phyloP scores from a whole-genome alignment of 2,888 invertebrate genomes.

The Hirtodrosophila confusa region DNA sequence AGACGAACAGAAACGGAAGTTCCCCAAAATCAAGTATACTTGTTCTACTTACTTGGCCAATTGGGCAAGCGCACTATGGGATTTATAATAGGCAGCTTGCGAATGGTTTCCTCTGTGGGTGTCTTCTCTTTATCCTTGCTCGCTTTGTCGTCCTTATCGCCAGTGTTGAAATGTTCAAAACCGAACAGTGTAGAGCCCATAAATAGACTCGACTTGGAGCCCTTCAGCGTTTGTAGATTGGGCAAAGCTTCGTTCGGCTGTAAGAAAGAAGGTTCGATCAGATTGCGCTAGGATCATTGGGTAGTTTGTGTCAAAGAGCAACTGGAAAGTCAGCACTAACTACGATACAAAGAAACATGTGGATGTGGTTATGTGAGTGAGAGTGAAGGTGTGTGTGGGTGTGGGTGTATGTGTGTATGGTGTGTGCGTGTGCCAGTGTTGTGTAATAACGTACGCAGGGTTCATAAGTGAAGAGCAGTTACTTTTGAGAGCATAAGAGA shows the following conservation, averaged over 20 bases:
- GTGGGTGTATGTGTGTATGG: slow-evolving; percentile 6
- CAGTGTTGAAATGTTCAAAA: slow-evolving; percentile 78
- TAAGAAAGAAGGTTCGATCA: slow-evolving; percentile 62
- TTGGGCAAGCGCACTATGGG: slow-evolving; percentile 93
- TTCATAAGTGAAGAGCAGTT: slow-evolving; percentile 40
- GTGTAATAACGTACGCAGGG: slow-evolving; percentile 52
- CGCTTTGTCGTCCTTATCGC: slow-evolving; percentile 82
- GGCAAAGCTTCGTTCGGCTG: slow-evolving; percentile 84
- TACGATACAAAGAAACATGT: slow-evolving; percentile 78
- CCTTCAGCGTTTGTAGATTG: slow-evolving; percentile 85
- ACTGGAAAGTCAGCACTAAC: slow-evolving; percentile 80
- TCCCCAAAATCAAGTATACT: too few relatives aligned
- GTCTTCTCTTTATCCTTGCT: slow-evolving; percentile 81
- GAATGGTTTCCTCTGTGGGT: slow-evolving; percentile 86
- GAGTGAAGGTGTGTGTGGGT: slow-evolving; percentile 24
- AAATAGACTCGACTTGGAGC: slow-evolving; percentile 86
- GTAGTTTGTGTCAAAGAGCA: slow-evolving; percentile 69
- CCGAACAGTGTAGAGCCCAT: slow-evolving; percentile 83
- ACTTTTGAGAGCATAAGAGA: slow-evolving; percentile 33
- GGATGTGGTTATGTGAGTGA: slow-evolving; percentile 37
- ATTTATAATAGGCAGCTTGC: slow-evolving; percentile 94
- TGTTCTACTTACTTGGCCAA: slow-evolving; percentile 90
- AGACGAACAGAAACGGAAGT: too few relatives aligned
- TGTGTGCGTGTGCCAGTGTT: slow-evolving; percentile 56
- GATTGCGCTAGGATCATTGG: slow-evolving; percentile 15